Evolutionary conservation across 2,888 invertebrate species (phyloP), one percentile per base, ranked within the genome.

Genomic region (Chymomyza caudatula): DNA sequence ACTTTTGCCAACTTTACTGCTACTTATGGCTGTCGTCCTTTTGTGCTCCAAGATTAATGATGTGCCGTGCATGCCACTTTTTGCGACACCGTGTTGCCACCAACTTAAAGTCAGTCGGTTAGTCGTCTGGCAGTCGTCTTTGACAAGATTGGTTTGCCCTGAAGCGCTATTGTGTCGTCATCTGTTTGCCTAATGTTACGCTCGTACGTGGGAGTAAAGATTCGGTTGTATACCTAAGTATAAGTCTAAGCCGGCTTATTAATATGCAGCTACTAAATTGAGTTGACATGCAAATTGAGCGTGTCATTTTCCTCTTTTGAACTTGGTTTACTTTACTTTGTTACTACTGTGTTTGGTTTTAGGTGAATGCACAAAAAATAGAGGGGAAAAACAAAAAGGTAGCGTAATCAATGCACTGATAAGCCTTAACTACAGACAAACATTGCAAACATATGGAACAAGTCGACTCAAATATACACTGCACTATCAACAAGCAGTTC

Each of bases 1-100:
- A 71, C 71, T 72, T 72, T 72, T 58, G 67, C 44, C 55, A 67
- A 70, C 60, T 60, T 65, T 70, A 62, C 68, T 65, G 66, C 61
- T 22, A 60, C 51, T 20, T 20, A 20, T 20, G 15, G 19, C 23
- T 53, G 23, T 17, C 47, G 55, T 62, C 56, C 69, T 68, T 76
- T 78, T 69, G 57, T 64, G 60, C 17, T 15, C 20, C 37, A 62
- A 67, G 64, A 66, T 73, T 68, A 71, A 71, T 77, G 59, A 69
- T 69, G 60, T 71, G 51, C 65, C 49, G 44, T 29, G 37, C 15
- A 17, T 17, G 44, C 15, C 15, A 47, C 13, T 17, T 5, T 6
- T 2, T n/a, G 5, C 15, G 17, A 15, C 44, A 17, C 44, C 4
- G 44, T 47, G 15, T 17, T 17, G 15, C 17, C 17, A 17, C 15